Evolutionary conservation across 2,888 invertebrate species (phyloP), one percentile per base, ranked within the genome.

Genomic region (Melinopterus prodromus): DNA sequence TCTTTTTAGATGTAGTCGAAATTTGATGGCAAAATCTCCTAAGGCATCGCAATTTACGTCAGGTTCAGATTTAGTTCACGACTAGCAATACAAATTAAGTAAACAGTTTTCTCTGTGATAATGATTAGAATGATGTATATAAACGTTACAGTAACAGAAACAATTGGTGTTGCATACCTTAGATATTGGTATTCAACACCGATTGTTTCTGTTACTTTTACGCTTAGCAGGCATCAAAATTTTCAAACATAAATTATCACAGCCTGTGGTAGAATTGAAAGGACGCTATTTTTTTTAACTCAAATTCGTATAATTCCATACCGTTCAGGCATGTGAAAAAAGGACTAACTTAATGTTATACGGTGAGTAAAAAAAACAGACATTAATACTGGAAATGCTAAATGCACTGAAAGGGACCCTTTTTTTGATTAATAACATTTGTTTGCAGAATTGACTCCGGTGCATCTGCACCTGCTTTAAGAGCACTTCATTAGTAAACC

Each of bases 281-380:
- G 53, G 53, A 9, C 53, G 53, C 53, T 6, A 53, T 53, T 53
- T 53, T 53, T 53, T 53, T 53, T 53, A 53, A 53, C 16, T 6
- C 9, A 75, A 75, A 14, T 78, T 26, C 26, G 71, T 78, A 70
- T 70, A 70, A 69, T 76, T 38, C 26, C 77, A 15, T 53, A 26
- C 77, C 15, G 3, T 77, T 70, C 16, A 71, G 36, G 37, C 16
- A 70, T 71, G 15, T n/a, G 77, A 3, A 69, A 70, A 6, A n/a
- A 16, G 37, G 70, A 26, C 26, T 16, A 12, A 38, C 16, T 36
- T 69, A 26, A 26, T 26, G 26, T 26, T 26, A 26, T 26, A n/a
- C n/a, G n/a, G 26, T 26, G 26, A 26, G 26, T 26, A 26, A 26
- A 26, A 26, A 26, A 26, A 26, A n/a, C n/a, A 26, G 26, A 26